Percentiles rank a stretch among this genome's conserved stretches.
Conservation (phyloP, 1,140 invertebrate genomes). For the Drosophila azteca region DNA sequence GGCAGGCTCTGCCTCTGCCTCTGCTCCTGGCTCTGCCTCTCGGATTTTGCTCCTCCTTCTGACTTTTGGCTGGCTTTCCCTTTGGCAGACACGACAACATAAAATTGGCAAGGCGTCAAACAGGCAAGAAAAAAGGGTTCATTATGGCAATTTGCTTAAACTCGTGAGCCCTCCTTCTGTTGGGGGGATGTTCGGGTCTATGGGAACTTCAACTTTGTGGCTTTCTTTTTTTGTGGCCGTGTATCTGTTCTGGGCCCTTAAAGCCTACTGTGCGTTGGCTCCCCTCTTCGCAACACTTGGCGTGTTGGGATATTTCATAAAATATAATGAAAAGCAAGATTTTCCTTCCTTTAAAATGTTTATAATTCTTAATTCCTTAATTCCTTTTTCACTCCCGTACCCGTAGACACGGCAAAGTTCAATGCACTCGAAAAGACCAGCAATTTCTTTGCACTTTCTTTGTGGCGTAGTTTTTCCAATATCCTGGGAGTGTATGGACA, state of each 20-base stretch:
- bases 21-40: slow-evolving; percentile 21
- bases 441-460: slow-evolving; percentile 8
- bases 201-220: slow-evolving; percentile 53
- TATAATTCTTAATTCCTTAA: slow-evolving; percentile 13
- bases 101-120: slow-evolving; percentile 59
- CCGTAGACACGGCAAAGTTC: slow-evolving; percentile 40
- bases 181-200: slow-evolving; percentile 9
- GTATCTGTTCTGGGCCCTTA: slow-evolving; percentile 32
- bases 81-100: slow-evolving; percentile 77
- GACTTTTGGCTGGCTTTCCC: slow-evolving; percentile 32
- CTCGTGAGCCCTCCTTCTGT: slow-evolving; percentile 44
- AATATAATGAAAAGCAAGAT: slow-evolving; percentile 77
- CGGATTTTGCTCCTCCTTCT: slow-evolving; percentile 26
- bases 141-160: slow-evolving; percentile 82
- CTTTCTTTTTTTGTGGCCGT: slow-evolving; percentile 22
- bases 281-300: slow-evolving; percentile 56
- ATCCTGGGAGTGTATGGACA: slow-evolving; percentile 14
- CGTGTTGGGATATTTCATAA: slow-evolving; percentile 59
- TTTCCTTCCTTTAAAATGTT: slow-evolving; percentile 31
- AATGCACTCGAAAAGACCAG: slow-evolving; percentile 47
- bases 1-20: not conserved
- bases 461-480: slow-evolving; percentile 4
- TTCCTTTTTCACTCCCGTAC: slow-evolving; percentile 25
- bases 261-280: slow-evolving; percentile 44
- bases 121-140: slow-evolving; percentile 70